Conservation (phyloP, 2,888 invertebrate genomes). For the Cepaea hortensis region DNA sequence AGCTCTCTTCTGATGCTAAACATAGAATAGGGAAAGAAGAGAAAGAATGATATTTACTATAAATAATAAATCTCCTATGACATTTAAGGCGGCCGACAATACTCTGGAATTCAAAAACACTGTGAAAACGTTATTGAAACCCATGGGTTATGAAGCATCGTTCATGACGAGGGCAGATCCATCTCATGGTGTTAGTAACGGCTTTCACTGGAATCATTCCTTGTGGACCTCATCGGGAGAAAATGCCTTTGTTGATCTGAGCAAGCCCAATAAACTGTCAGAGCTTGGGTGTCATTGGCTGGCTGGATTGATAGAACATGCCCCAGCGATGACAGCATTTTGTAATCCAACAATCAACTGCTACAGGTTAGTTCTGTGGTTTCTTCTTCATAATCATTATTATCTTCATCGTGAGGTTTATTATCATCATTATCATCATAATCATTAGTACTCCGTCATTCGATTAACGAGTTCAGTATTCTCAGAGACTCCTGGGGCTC, state of each 20-base stretch:
- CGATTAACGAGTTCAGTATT: too few relatives aligned
- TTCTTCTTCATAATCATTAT: not conserved
- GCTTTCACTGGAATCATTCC: conserved; percentile 51
- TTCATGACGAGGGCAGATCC: conserved; percentile 44
- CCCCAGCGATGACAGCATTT: conserved; percentile 45
- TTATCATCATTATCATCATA: too few relatives aligned
- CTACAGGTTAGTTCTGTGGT: conserved; percentile 38
- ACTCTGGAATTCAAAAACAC: conserved; percentile 31
- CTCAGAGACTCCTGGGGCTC: too few relatives aligned
- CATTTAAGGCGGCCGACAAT: conserved; percentile 26
- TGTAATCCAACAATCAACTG: conserved; percentile 50
- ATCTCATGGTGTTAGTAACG: conserved; percentile 17
- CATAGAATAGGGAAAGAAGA: too few relatives aligned
- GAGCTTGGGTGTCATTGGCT: conserved; percentile 49
- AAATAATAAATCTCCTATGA: too few relatives aligned
- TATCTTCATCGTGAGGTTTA: too few relatives aligned
- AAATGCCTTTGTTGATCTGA: conserved; percentile 43
- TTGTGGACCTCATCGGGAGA: conserved; percentile 43
- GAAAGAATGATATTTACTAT: too few relatives aligned
- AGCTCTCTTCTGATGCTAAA: too few relatives aligned
- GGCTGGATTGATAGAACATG: conserved; percentile 47
- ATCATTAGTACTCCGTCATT: too few relatives aligned
- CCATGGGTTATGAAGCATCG: conserved; percentile 32
- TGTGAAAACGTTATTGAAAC: conserved; percentile 22
- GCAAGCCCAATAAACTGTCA: conserved; percentile 37